phyloP scores from a whole-genome alignment of 1,140 invertebrate species.

The Luehdorfia chinensis region DNA sequence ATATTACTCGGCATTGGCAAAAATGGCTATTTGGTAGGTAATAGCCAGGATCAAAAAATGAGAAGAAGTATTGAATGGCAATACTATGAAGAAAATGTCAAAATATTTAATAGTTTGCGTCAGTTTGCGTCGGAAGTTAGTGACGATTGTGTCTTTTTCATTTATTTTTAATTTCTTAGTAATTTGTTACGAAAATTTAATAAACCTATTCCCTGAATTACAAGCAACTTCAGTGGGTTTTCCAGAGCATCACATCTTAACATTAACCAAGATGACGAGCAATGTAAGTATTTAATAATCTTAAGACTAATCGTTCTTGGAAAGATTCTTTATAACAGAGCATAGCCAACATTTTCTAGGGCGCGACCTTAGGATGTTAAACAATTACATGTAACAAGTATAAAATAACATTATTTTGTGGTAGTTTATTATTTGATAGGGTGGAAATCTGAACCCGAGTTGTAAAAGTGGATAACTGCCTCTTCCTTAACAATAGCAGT shows the following conservation, averaged over 20 bases:
- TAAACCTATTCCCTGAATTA: background rate
- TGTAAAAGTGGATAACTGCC: no score
- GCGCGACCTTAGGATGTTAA: no score
- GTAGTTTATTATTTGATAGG: no score
- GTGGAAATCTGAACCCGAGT: background rate
- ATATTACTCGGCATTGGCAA: no score
- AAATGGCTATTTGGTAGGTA: no score
- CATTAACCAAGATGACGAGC: background rate
- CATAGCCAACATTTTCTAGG: background rate
- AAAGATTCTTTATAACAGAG: background rate
- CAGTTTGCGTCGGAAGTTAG: background rate
- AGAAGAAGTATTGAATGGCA: no score
- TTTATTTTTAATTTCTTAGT: background rate
- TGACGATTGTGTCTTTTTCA: background rate
- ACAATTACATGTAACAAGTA: no score
- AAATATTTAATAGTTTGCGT: no score
- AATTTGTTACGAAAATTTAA: background rate
- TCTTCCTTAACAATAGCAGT: no score
- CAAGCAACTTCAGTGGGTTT: background rate
- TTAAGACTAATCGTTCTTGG: background rate
- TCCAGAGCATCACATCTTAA: background rate
- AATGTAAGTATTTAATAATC: constrained; percentile 8
- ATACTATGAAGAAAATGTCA: no score
- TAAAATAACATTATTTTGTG: no score
- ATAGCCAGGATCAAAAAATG: no score